A percentile compares a stretch with the other conserved stretches of the same genome.
Conservation (phyloP, 2,113 vertebrate species). For the Brachionichthys hirsutus region DNA sequence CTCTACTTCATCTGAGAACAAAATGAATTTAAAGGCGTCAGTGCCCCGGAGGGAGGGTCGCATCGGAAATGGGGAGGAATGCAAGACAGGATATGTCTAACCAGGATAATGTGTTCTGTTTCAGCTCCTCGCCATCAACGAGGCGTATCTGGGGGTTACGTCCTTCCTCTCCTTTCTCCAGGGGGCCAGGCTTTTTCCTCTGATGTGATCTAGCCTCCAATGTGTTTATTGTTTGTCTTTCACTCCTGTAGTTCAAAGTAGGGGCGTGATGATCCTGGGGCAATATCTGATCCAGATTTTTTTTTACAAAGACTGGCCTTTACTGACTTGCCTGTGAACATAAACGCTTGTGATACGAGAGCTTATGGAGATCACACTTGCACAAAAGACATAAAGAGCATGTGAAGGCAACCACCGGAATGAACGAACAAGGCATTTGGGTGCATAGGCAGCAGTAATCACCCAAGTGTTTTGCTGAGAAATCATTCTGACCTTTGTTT, state of each 20-base stretch:
- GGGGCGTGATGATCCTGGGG: conserved; percentile 36
- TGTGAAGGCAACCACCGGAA: background rate
- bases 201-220: conserved; percentile 53
- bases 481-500: conserved; percentile 8
- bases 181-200: conserved; percentile 33
- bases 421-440: background rate
- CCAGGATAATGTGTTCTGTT: conserved; percentile 30
- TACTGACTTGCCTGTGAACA: conserved; percentile 12
- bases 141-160: conserved; percentile 30
- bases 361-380: background rate
- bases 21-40: conserved; percentile 28
- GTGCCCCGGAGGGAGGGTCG: conserved; percentile 10
- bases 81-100: background rate
- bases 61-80: conserved; percentile 21
- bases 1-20: conserved; percentile 4
- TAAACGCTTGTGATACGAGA: conserved; percentile 17
- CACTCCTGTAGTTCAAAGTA: conserved; percentile 38
- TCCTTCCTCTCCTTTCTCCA: conserved; percentile 37
- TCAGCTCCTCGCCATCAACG: conserved; percentile 44
- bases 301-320: conserved; percentile 29
- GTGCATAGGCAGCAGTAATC: conserved; percentile 6
- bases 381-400: background rate
- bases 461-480: background rate
- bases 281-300: conserved; percentile 55
- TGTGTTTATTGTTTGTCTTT: conserved; percentile 55